Percentiles rank a stretch among this genome's conserved stretches.
Evolutionary conservation across 2,113 vertebrate genomes (phyloP).

Genomic region (Spizaetus ornatus): DNA sequence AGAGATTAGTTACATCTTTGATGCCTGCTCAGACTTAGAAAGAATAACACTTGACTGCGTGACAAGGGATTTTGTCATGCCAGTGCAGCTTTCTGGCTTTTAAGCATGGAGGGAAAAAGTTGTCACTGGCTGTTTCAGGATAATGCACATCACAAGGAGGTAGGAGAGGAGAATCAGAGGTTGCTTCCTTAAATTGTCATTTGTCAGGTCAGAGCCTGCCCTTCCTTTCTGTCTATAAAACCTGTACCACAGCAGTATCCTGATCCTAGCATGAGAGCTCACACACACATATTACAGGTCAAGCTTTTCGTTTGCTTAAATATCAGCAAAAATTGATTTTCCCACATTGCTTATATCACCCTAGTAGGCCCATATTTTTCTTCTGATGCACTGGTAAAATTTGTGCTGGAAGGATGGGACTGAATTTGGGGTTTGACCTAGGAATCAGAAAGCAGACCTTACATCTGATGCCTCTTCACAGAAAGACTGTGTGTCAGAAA

Average conservation of each 20-base stretch:
- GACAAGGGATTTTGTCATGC: neutral
- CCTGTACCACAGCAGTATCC: neutral
- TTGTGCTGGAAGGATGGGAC: neutral
- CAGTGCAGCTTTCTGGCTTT: neutral
- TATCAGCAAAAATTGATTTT: neutral
- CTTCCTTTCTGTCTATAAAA: neutral
- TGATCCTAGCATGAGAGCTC: neutral
- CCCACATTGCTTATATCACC: neutral
- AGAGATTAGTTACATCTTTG: slow-evolving; percentile 17
- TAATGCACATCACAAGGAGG: neutral
- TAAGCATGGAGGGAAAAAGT: neutral
- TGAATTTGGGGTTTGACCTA: neutral
- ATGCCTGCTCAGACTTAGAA: slow-evolving; percentile 17
- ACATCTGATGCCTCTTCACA: neutral
- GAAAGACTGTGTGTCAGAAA: neutral
- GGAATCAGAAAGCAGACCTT: neutral
- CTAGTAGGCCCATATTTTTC: neutral
- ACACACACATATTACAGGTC: neutral
- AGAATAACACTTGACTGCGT: neutral
- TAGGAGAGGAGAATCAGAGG: neutral
- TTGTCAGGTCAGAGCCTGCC: neutral
- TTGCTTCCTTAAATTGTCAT: neutral
- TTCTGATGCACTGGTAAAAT: neutral
- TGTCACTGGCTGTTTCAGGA: neutral
- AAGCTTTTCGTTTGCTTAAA: neutral